A percentile compares a stretch with the other conserved stretches of the same genome.
Conservation (phyloP, 2,113 vertebrate genomes). For the Pristiophorus japonicus region DNA sequence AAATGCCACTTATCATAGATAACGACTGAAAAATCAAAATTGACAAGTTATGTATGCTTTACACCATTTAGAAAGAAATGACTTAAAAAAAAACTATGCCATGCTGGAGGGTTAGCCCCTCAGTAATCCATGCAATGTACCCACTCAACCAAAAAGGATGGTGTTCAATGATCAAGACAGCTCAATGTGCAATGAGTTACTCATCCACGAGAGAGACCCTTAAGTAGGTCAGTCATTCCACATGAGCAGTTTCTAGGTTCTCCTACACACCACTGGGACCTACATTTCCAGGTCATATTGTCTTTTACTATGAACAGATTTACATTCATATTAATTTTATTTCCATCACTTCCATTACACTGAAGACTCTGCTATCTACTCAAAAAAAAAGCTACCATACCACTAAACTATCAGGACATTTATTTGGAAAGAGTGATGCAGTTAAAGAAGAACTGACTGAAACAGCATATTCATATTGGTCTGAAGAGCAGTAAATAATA, state of each 20-base stretch:
- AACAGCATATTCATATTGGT: background rate
- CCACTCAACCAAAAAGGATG: background rate
- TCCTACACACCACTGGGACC: background rate
- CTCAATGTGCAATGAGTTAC: background rate
- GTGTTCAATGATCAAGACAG: background rate
- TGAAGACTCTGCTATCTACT: background rate
- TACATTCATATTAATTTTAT: background rate
- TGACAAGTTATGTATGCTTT: background rate
- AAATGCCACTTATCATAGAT: background rate
- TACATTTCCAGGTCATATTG: background rate
- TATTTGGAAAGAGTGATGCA: background rate
- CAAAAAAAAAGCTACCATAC: background rate
- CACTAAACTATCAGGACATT: background rate
- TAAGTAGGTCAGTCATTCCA: constrained; percentile 38
- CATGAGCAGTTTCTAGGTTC: background rate
- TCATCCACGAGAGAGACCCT: constrained; percentile 34
- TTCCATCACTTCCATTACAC: background rate
- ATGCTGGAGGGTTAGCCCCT: background rate
- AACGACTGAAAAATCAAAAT: background rate
- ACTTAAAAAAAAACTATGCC: background rate
- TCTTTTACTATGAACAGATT: background rate
- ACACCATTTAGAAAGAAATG: background rate
- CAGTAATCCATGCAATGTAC: background rate
- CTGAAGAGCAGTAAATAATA: background rate
- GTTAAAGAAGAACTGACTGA: background rate